Percentiles rank a stretch among this genome's conserved stretches.
Conservation (phyloP, 2,797 vertebrate genomes). For the Parambassis ranga region DNA sequence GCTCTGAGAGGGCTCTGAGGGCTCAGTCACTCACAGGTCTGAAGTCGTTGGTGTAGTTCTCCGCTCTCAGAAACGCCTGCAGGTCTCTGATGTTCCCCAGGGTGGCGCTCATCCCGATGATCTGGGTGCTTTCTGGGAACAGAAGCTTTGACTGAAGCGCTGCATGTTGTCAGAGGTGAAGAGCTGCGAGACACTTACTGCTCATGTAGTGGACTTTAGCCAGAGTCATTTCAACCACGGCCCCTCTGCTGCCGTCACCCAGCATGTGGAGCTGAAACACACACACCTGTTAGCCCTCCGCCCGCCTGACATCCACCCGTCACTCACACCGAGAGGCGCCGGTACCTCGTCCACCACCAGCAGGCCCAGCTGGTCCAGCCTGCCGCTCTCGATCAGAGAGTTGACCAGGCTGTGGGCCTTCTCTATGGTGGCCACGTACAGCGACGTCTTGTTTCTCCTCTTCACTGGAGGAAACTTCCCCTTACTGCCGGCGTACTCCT, state of each 20-base stretch:
- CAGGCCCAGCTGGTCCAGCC: constrained; percentile 85
- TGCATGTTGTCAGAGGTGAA: background rate
- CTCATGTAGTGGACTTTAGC: constrained; percentile 87
- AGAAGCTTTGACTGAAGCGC: too few relatives aligned
- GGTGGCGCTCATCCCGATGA: constrained; percentile 97
- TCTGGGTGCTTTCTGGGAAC: constrained; percentile 84
- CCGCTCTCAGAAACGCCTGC: constrained; percentile 89
- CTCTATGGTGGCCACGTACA: constrained; percentile 94
- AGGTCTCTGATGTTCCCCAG: constrained; percentile 91
- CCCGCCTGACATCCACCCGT: background rate
- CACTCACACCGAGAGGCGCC: background rate
- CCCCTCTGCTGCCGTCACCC: constrained; percentile 92
- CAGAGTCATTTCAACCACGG: constrained; percentile 90
- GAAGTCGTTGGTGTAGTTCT: constrained; percentile 89
- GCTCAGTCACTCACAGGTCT: constrained; percentile 84
- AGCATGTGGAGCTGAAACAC: constrained; percentile 92
- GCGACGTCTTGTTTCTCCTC: constrained; percentile 81
- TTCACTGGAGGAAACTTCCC: constrained; percentile 92
- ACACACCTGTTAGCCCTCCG: background rate
- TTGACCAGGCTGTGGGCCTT: constrained; percentile 94
- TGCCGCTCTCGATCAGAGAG: constrained; percentile 87
- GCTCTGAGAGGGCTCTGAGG: too few relatives aligned
- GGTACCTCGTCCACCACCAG: constrained; percentile 95
- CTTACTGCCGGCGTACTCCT: constrained; percentile 97
- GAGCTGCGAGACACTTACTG: constrained; percentile 84